phyloP scores from a whole-genome alignment of 2,888 invertebrate species.

The Thymelicus acteon region DNA sequence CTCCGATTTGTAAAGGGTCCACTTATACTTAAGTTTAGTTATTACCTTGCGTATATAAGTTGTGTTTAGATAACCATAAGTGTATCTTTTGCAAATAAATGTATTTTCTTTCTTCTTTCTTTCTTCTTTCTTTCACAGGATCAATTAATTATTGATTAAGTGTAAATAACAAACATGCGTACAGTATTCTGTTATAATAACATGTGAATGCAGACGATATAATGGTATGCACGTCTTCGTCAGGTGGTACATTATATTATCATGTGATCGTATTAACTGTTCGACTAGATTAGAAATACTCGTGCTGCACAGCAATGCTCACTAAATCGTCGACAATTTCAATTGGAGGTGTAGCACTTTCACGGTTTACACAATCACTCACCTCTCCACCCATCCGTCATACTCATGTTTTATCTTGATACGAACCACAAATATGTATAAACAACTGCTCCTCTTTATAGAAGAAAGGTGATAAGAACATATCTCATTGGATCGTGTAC shows the following conservation, averaged over 20 bases:
- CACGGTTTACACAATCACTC: slow-evolving; percentile 36
- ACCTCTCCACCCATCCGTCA: slow-evolving; percentile 36
- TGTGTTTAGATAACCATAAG: too few relatives aligned
- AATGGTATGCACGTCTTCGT: slow-evolving; percentile 23
- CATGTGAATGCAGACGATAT: slow-evolving; percentile 17
- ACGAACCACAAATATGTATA: slow-evolving; percentile 33
- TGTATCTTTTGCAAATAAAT: too few relatives aligned
- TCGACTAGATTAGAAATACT: slow-evolving; percentile 33
- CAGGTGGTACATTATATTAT: slow-evolving; percentile 34
- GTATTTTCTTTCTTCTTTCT: too few relatives aligned
- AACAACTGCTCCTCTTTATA: slow-evolving; percentile 26
- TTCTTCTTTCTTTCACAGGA: not conserved
- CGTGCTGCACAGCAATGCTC: slow-evolving; percentile 17
- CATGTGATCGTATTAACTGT: slow-evolving; percentile 34
- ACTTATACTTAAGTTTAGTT: too few relatives aligned
- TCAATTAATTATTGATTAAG: too few relatives aligned
- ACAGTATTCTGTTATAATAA: slow-evolving; percentile 6
- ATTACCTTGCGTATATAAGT: too few relatives aligned
- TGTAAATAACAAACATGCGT: slow-evolving; percentile 10
- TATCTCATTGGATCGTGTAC: not conserved
- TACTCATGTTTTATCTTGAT: slow-evolving; percentile 34
- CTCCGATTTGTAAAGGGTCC: too few relatives aligned
- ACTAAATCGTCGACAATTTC: slow-evolving; percentile 32
- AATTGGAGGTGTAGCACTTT: slow-evolving; percentile 38
- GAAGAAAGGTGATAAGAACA: slow-evolving; percentile 14